These are phyloP conservation scores for Rhynchomys soricoides DNA, from an alignment of 2,113 vertebrate species.

Conservation along the genomic window DNA sequence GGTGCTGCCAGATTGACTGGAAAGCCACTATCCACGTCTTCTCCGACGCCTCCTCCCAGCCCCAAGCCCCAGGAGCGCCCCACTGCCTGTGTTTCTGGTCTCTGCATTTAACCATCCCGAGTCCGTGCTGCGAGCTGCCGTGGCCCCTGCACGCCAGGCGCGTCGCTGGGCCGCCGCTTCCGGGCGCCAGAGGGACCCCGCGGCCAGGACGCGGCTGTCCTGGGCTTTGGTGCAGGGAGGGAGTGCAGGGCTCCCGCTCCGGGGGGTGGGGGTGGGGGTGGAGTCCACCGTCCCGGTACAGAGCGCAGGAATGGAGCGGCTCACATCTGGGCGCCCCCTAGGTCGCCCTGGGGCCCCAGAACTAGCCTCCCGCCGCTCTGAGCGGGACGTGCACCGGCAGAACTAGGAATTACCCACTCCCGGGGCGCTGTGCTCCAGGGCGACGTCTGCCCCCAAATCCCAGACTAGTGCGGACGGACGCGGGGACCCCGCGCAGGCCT, in stretches of 20 bases:
- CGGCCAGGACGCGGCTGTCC: background rate
- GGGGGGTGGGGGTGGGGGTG: no score
- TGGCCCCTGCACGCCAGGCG: background rate
- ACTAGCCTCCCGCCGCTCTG: background rate
- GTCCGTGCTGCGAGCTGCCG: background rate
- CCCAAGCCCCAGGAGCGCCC: background rate
- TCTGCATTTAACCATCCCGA: background rate
- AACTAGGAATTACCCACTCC: no score
- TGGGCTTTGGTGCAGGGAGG: background rate
- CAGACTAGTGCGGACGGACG: background rate
- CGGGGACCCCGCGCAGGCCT: background rate
- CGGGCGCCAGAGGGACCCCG: conserved; percentile 72
- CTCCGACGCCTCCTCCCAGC: background rate
- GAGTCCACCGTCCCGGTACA: accelerated
- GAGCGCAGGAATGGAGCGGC: background rate
- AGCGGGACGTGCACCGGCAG: background rate
- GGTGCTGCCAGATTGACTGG: background rate
- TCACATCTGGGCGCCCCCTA: background rate
- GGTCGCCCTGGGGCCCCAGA: background rate
- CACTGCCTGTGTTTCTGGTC: background rate
- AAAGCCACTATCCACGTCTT: no score
- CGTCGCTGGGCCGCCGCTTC: conserved; percentile 3
- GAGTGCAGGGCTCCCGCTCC: background rate
- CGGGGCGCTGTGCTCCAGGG: background rate
- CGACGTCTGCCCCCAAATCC: background rate